Evolutionary conservation across 2,888 invertebrate genomes (phyloP).

Genomic region (Athalia circularis): DNA sequence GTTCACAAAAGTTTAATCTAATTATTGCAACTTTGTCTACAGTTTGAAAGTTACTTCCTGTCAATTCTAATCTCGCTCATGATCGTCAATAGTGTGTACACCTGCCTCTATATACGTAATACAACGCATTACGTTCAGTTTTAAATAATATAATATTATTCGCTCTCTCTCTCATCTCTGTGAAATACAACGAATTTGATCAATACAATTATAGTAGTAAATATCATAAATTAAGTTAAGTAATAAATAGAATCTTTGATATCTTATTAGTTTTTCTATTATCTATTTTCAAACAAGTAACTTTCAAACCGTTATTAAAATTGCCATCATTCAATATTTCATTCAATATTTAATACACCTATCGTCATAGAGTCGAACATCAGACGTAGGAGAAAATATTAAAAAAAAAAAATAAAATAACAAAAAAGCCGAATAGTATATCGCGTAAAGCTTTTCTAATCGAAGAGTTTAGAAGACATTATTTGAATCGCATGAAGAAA

Average conservation of each 20-base stretch:
- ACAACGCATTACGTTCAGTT: background rate
- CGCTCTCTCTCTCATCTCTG: background rate
- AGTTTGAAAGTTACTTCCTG: slow-evolving; percentile 31
- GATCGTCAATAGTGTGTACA: background rate
- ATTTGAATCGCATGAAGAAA: no score
- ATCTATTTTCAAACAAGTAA: slow-evolving; percentile 27
- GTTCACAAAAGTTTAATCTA: slow-evolving; percentile 37
- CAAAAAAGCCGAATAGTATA: background rate
- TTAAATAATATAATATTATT: background rate
- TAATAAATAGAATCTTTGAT: slow-evolving; percentile 38
- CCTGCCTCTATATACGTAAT: background rate
- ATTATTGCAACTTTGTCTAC: background rate
- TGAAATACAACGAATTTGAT: slow-evolving; percentile 20
- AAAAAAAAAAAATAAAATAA: no score
- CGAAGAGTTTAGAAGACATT: background rate
- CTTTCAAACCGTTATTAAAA: slow-evolving; percentile 16
- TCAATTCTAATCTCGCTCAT: slow-evolving; percentile 9
- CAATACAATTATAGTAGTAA: background rate
- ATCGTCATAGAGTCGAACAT: background rate
- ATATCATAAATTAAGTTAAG: slow-evolving; percentile 15
- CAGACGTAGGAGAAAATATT: background rate
- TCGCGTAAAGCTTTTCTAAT: background rate
- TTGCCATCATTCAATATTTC: background rate
- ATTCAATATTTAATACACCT: background rate
- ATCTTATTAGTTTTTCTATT: slow-evolving; percentile 11